phyloP scores from a whole-genome alignment of 2,797 vertebrate species.

The Xerus rutilus region DNA sequence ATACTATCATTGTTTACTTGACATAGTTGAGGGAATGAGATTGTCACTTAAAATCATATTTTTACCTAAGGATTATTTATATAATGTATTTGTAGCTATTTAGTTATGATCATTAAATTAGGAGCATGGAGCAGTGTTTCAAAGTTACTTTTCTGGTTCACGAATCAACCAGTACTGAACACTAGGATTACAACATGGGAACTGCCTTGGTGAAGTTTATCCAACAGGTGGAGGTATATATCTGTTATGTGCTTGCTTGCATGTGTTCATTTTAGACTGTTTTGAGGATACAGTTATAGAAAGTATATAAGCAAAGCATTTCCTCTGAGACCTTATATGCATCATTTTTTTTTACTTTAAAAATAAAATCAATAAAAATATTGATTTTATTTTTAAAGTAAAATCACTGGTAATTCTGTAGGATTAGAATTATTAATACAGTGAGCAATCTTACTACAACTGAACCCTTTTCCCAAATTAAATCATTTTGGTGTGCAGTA shows the following conservation, averaged over 20 bases:
- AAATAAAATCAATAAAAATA: conserved; percentile 52
- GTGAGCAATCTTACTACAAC: background rate
- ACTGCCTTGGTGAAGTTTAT: background rate
- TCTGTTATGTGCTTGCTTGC: background rate
- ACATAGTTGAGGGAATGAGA: conserved; percentile 25
- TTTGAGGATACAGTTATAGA: background rate
- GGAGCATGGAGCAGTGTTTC: background rate
- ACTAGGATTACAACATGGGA: background rate
- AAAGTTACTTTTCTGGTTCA: background rate
- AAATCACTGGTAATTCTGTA: background rate
- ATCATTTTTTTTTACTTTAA: conserved; percentile 32
- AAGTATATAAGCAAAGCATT: conserved; percentile 11
- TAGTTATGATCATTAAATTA: background rate
- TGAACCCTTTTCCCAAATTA: background rate
- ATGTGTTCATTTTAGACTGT: background rate
- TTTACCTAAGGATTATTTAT: conserved; percentile 8
- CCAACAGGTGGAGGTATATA: conserved; percentile 70
- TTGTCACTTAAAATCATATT: conserved; percentile 19
- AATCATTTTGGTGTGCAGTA: background rate
- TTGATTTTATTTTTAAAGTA: too few relatives aligned
- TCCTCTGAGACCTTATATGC: background rate
- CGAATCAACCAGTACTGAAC: background rate
- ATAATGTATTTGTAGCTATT: background rate
- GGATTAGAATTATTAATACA: background rate
- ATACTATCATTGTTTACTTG: background rate